These are phyloP conservation scores for Dichetophora obliterata DNA, from an alignment of 2,888 invertebrate genomes.

Conservation along the genomic window DNA sequence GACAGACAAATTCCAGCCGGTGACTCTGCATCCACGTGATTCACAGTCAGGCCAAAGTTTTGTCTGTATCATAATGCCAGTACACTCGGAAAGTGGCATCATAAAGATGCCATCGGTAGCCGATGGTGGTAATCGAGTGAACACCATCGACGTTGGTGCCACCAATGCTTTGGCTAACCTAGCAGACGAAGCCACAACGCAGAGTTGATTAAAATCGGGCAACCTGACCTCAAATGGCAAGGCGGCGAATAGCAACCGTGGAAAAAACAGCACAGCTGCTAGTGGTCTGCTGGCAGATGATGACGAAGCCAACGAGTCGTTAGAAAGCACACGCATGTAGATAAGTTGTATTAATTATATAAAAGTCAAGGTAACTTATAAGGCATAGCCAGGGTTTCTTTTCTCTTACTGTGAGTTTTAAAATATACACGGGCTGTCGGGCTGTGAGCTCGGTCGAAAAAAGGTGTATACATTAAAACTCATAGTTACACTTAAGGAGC, in stretches of 20 bases:
- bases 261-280: slow-evolving; percentile 31
- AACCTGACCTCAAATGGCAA: slow-evolving; percentile 45
- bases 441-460: too few species aligned
- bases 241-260: slow-evolving; percentile 17
- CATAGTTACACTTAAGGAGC: too few species aligned
- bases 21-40: slow-evolving; percentile 89
- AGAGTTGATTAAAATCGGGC: slow-evolving; percentile 53
- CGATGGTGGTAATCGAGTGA: slow-evolving; percentile 67
- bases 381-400: neutral
- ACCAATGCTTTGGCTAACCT: slow-evolving; percentile 59
- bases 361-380: slow-evolving; percentile 29
- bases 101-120: slow-evolving; percentile 66
- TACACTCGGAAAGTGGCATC: slow-evolving; percentile 68
- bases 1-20: slow-evolving; percentile 84
- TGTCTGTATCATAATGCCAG: slow-evolving; percentile 93
- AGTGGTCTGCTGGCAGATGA: neutral
- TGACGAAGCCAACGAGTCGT: slow-evolving; percentile 22
- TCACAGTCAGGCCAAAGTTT: slow-evolving; percentile 84
- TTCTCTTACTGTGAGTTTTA: too few species aligned
- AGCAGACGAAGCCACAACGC: slow-evolving; percentile 55
- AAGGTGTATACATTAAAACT: too few species aligned
- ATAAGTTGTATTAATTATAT: neutral
- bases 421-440: too few species aligned
- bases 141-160: slow-evolving; percentile 68
- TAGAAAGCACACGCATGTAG: slow-evolving; percentile 65